These are phyloP conservation scores for Homarus americanus DNA, from an alignment of 1,140 invertebrate genomes.

Conservation along the genomic window DNA sequence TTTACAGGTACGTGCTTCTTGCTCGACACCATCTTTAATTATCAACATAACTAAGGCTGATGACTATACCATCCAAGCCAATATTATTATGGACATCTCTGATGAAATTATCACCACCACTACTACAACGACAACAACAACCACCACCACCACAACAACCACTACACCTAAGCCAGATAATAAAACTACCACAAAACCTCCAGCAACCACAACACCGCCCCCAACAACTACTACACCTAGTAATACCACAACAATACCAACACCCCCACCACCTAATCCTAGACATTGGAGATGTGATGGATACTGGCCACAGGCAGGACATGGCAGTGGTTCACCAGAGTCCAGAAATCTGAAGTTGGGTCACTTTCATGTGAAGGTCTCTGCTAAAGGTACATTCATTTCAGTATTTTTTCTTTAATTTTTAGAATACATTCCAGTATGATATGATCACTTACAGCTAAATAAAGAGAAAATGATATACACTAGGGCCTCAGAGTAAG, in stretches of 20 bases:
- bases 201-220: slow-evolving; percentile 17
- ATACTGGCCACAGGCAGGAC: slow-evolving; percentile 49
- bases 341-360: slow-evolving; percentile 17
- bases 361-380: slow-evolving; percentile 8
- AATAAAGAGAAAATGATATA: too few species aligned
- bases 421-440: too few species aligned
- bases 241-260: slow-evolving; percentile 28
- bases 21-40: slow-evolving; percentile 54
- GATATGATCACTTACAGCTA: too few species aligned
- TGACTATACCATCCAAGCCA: slow-evolving; percentile 38
- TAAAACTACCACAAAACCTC: slow-evolving; percentile 46
- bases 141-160: slow-evolving; percentile 62
- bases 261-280: slow-evolving; percentile 37
- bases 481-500: too few species aligned
- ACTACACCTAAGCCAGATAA: slow-evolving; percentile 25
- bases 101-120: slow-evolving; percentile 61
- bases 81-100: slow-evolving; percentile 41
- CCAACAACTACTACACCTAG: not conserved
- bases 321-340: not conserved
- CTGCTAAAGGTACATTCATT: slow-evolving; percentile 25
- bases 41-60: slow-evolving; percentile 65
- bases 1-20: slow-evolving; percentile 48
- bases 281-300: slow-evolving; percentile 59
- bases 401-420: not conserved
- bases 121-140: slow-evolving; percentile 66